Percentiles rank a stretch among this genome's conserved stretches.
These are phyloP conservation scores for Capromys pilorides DNA, from an alignment of 2,797 vertebrate species.

Conservation along the genomic window DNA sequence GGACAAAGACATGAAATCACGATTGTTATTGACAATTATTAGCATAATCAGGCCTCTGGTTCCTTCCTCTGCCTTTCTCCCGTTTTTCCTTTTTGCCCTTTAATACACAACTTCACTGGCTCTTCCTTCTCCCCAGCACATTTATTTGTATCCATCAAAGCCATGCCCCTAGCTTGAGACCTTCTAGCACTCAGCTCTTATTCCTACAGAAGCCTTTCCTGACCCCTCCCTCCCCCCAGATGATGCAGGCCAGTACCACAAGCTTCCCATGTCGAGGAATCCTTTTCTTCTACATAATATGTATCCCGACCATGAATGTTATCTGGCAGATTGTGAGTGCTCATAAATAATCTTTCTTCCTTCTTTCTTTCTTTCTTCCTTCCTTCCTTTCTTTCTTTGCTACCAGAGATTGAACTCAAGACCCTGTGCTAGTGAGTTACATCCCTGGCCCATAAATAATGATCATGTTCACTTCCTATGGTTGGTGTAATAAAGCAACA, in stretches of 20 bases:
- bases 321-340: too few species aligned
- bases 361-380: too few species aligned
- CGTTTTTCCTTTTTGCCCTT: not conserved
- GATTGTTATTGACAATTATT: not conserved
- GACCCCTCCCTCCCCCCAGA: too few species aligned
- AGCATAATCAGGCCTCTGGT: too few species aligned
- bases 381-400: too few species aligned
- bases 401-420: too few species aligned
- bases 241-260: not conserved
- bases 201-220: not conserved
- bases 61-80: not conserved
- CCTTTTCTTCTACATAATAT: not conserved
- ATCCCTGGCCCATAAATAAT: not conserved
- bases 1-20: not conserved
- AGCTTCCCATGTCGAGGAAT: not conserved
- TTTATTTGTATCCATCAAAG: not conserved
- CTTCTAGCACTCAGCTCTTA: not conserved
- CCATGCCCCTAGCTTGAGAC: not conserved
- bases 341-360: too few species aligned
- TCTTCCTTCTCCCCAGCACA: not conserved
- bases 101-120: not conserved
- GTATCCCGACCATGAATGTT: accelerated
- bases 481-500: not conserved
- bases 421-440: too few species aligned
- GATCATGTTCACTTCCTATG: not conserved